Evolutionary conservation across 1,140 invertebrate genomes (phyloP).

Genomic region (Trichonephila clavipes): DNA sequence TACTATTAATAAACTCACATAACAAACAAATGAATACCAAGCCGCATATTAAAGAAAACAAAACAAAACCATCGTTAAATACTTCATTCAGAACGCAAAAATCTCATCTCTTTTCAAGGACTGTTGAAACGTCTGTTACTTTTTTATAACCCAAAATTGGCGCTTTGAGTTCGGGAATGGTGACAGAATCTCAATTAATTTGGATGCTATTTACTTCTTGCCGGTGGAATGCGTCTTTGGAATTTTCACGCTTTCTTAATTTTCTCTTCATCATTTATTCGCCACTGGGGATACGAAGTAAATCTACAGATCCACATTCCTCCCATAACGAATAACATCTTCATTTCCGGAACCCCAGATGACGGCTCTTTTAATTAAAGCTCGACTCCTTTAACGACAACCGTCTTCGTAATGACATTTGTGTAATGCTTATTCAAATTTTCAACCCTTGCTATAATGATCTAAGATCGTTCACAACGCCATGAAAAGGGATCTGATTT

Average conservation of each 20-base stretch:
- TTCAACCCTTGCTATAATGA: constrained; percentile 54
- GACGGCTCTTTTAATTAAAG: constrained; percentile 70
- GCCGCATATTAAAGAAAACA: background rate
- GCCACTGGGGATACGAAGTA: constrained; percentile 35
- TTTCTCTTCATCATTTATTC: constrained; percentile 66
- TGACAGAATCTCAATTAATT: constrained; percentile 61
- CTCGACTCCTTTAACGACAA: constrained; percentile 12
- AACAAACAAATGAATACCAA: background rate
- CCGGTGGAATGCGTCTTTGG: constrained; percentile 42
- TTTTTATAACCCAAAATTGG: background rate
- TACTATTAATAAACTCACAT: too few relatives aligned
- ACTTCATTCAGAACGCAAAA: background rate
- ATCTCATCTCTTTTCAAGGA: background rate
- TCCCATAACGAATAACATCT: constrained; percentile 63
- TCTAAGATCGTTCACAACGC: background rate
- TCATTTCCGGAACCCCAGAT: constrained; percentile 52
- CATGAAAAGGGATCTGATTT: constrained; percentile 12
- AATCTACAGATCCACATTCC: constrained; percentile 59
- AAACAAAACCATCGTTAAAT: background rate
- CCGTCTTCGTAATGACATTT: constrained; percentile 60
- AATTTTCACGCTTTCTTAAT: constrained; percentile 72
- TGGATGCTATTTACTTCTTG: constrained; percentile 53
- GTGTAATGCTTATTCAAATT: constrained; percentile 57
- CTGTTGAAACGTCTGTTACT: background rate
- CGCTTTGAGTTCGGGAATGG: background rate